Percentiles rank a stretch among this genome's conserved stretches.
These are phyloP conservation scores for Anarhynchus alexandrinus DNA, from an alignment of 2,113 vertebrate species.

Conservation along the genomic window DNA sequence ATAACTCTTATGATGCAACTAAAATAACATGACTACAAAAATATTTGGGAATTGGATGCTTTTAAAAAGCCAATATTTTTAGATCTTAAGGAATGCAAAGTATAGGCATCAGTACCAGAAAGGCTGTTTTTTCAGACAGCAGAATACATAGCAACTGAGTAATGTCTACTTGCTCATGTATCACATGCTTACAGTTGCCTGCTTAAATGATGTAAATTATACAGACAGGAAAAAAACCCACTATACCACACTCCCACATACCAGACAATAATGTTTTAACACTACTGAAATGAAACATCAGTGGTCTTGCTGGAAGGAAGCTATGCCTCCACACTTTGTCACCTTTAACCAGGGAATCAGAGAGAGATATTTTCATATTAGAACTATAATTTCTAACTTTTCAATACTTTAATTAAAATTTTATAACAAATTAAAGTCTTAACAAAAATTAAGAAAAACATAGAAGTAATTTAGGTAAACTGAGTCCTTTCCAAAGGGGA, in stretches of 20 bases:
- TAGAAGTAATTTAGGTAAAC: neutral
- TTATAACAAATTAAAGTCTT: neutral
- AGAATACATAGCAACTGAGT: neutral
- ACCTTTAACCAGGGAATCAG: neutral
- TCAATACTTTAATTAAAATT: neutral
- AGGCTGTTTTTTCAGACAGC: neutral
- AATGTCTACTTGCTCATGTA: slow-evolving; percentile 14
- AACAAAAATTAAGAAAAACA: neutral
- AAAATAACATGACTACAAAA: neutral
- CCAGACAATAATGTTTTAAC: neutral
- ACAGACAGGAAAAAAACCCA: neutral
- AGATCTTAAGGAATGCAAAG: neutral
- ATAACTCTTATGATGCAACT: neutral
- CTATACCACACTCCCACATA: neutral
- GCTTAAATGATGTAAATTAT: neutral
- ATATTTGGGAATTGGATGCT: neutral
- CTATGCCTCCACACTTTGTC: neutral
- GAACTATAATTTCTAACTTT: neutral
- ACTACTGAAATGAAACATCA: neutral
- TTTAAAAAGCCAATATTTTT: neutral
- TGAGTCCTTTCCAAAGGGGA: neutral
- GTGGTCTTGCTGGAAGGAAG: neutral
- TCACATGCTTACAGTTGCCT: neutral
- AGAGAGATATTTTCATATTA: neutral
- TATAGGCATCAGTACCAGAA: neutral